Evolutionary conservation across 2,888 invertebrate genomes (phyloP).

Genomic region (Polylopha cassiicola): DNA sequence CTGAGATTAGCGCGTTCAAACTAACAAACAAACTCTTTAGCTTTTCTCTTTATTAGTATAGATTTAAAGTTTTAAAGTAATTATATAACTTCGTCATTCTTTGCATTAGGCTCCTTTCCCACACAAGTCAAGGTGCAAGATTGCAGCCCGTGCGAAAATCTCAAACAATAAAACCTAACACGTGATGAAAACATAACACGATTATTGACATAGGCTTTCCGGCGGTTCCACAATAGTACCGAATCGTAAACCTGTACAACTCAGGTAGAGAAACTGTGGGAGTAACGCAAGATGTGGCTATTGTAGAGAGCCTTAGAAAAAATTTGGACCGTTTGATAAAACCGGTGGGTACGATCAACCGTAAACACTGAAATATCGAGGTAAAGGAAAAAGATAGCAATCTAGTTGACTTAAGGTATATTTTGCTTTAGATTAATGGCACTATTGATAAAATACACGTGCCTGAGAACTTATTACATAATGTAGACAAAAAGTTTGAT

Average conservation of each 20-base stretch:
- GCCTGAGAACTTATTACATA: too few species aligned
- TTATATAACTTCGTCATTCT: too few species aligned
- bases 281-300: slow-evolving; percentile 30
- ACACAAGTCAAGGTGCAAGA: slow-evolving; percentile 13
- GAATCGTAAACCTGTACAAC: too few species aligned
- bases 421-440: slow-evolving; percentile 4
- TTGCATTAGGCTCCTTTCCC: too few species aligned
- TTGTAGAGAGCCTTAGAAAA: slow-evolving; percentile 23
- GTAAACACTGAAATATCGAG: slow-evolving; percentile 10
- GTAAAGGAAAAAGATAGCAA: too few species aligned
- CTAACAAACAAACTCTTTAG: too few species aligned
- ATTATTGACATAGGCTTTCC: too few species aligned
- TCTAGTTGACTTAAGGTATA: too few species aligned
- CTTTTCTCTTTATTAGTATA: too few species aligned
- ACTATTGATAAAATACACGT: slow-evolving; percentile 30
- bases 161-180: slow-evolving; percentile 9
- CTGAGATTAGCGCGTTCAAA: too few species aligned
- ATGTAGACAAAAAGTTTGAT: background rate
- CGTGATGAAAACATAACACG: background rate
- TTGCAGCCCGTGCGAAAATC: slow-evolving; percentile 14
- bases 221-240: slow-evolving; percentile 3
- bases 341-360: slow-evolving; percentile 20
- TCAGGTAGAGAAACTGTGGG: slow-evolving; percentile 56
- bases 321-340: slow-evolving; percentile 28
- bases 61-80: too few species aligned